Conservation (phyloP, 2,888 invertebrate species). For the Noctua janthina region DNA sequence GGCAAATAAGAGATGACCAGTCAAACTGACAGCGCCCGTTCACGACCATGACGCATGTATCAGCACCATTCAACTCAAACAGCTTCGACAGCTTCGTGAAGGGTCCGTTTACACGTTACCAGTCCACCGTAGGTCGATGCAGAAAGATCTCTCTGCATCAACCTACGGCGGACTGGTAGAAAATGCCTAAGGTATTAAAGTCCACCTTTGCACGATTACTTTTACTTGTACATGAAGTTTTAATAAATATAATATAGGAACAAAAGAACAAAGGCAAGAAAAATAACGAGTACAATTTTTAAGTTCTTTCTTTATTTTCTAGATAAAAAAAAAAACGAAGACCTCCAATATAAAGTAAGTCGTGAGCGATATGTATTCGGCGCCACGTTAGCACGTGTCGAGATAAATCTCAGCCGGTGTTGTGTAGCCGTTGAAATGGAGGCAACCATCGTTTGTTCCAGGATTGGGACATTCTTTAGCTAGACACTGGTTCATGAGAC, state of each 20-base stretch:
- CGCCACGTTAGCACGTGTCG: slow-evolving; percentile 60
- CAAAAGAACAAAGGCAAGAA: neutral
- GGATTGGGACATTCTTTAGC: slow-evolving; percentile 32
- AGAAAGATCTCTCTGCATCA: neutral
- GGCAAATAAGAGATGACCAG: no score
- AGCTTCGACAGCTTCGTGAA: no score
- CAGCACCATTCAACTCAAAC: no score
- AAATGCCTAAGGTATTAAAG: neutral
- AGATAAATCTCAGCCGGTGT: slow-evolving; percentile 60
- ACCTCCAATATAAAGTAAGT: slow-evolving; percentile 44
- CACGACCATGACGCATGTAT: no score
- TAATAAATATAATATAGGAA: neutral
- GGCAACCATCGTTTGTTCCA: slow-evolving; percentile 5
- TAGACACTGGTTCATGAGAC: no score
- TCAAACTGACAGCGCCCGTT: no score
- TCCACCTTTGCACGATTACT: neutral
- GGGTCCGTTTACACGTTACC: no score
- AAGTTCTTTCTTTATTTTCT: slow-evolving; percentile 9
- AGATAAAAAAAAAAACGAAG: slow-evolving; percentile 5
- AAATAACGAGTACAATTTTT: neutral
- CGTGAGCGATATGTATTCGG: slow-evolving; percentile 56
- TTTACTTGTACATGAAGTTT: neutral
- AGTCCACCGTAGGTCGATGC: no score
- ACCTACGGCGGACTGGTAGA: neutral
- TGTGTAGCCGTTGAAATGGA: slow-evolving; percentile 20